phyloP scores from a whole-genome alignment of 2,797 vertebrate species.

The Lutra lutra region DNA sequence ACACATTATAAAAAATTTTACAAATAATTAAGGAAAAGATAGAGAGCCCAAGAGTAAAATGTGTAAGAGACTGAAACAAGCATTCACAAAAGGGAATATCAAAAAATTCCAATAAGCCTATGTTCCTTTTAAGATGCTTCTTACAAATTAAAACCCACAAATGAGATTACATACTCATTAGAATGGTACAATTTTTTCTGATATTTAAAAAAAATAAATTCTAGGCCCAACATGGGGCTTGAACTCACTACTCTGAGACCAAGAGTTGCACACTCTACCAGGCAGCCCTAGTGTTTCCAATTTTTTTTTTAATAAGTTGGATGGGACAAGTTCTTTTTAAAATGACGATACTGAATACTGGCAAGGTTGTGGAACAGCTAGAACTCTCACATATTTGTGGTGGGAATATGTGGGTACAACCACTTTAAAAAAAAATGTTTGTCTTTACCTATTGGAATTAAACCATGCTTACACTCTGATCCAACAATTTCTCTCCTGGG shows the following conservation, averaged over 20 bases:
- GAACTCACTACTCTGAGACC: background rate
- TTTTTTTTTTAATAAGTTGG: background rate
- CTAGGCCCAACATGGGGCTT: background rate
- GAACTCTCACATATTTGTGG: background rate
- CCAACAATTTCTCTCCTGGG: background rate
- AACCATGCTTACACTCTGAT: background rate
- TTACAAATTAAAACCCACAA: background rate
- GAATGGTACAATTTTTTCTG: background rate
- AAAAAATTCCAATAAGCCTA: background rate
- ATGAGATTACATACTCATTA: background rate
- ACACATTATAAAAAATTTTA: background rate
- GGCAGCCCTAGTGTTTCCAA: background rate
- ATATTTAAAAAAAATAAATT: background rate
- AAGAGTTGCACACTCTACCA: background rate
- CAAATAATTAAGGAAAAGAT: background rate
- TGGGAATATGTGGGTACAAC: background rate
- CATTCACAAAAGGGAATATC: background rate
- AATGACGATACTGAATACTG: background rate
- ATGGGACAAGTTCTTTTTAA: background rate
- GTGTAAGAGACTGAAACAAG: background rate
- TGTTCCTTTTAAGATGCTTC: background rate
- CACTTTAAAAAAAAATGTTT: background rate
- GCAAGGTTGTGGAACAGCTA: background rate
- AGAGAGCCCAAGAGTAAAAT: background rate
- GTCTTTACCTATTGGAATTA: background rate